phyloP scores from a whole-genome alignment of 2,113 vertebrate species.

The Osmerus eperlanus region DNA sequence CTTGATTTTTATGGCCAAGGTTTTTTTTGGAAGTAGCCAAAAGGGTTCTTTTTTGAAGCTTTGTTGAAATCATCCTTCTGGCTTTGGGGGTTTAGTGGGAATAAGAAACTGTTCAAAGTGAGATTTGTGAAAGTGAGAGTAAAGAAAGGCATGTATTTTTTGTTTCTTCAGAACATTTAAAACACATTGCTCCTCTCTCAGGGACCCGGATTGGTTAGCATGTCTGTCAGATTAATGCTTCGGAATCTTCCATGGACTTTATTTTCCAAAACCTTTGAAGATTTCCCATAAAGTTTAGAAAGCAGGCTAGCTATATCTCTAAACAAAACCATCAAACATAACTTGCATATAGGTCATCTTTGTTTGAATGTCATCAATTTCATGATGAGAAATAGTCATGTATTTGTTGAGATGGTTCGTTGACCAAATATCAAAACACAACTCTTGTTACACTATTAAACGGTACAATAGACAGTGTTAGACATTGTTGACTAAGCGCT shows the following conservation, averaged over 20 bases:
- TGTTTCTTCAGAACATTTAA: constrained; percentile 24
- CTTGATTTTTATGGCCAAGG: constrained; percentile 27
- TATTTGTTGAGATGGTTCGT: constrained; percentile 23
- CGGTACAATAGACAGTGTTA: too few relatives aligned
- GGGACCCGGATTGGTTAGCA: constrained; percentile 8
- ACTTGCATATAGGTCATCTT: not conserved
- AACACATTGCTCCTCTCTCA: constrained; percentile 16
- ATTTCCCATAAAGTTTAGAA: constrained; percentile 14
- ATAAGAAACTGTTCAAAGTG: constrained; percentile 24
- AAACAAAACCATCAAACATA: constrained; percentile 15
- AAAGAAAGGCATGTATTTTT: constrained; percentile 17
- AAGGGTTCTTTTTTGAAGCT: constrained; percentile 7
- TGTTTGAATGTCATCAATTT: not conserved
- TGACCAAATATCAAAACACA: constrained; percentile 31
- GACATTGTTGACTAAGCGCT: too few relatives aligned
- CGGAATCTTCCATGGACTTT: constrained; percentile 24
- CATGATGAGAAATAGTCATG: constrained; percentile 11
- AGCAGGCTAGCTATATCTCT: constrained; percentile 6
- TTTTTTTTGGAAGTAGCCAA: constrained; percentile 24
- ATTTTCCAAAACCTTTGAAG: constrained; percentile 11
- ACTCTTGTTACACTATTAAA: not conserved
- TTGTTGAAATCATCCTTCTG: constrained; percentile 20
- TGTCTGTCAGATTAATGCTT: constrained; percentile 6
- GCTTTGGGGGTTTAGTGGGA: constrained; percentile 30
- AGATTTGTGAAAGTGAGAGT: constrained; percentile 27